Base-by-base conservation (phyloP, 2,113 vertebrate genomes). In the Macquaria australasica region DNA sequence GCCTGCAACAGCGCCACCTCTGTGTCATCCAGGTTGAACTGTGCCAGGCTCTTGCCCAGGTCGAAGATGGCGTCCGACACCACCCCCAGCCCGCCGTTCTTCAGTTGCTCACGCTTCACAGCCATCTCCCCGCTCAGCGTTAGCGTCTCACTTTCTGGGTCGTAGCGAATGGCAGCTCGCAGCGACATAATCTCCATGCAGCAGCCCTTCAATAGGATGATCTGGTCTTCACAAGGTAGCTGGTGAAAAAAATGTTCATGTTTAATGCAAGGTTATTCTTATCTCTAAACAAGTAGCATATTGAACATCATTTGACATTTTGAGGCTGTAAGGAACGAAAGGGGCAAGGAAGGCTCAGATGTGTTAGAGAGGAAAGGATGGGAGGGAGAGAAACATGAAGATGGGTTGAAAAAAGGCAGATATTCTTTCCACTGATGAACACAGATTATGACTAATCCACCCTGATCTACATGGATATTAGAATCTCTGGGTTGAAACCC, bases 141-240 rank as follows among this genome's bases (percentile, higher is more conserved):
- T 90, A 98, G 95, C 18, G 97, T 98, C 93, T 98, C 97, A 25
- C 97, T 98, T 84, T 98, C 97, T 0, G 97, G 97, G 94, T 98
- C 97, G 41, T 98, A 98, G 93, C 97, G 97, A 83, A 98, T 97
- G 37, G 97, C 97, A 0, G 97, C 97, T 83, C 97, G 95, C 92
- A 98, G 95, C 2, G 97, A 98, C 97, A 98, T 98, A 95, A 98
- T 98, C 96, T 98, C 97, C 97, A 98, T 98, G 94, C 97, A 98
- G 96, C 97, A 98, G 92, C 97, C 97, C 92, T 98, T 98, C 94
- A 98, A 94, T 92, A 98, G 96, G 96, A 98, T 98, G 96, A 98
- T 98, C 97, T 98, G 97, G 94, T 98, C 97, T 94, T 98, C 97
- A 51, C 97, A 98, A 94, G 97, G 97, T 95, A 98, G 97, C 97